Evolutionary conservation across 2,888 invertebrate species (phyloP).

Genomic region (Graphium colonna): DNA sequence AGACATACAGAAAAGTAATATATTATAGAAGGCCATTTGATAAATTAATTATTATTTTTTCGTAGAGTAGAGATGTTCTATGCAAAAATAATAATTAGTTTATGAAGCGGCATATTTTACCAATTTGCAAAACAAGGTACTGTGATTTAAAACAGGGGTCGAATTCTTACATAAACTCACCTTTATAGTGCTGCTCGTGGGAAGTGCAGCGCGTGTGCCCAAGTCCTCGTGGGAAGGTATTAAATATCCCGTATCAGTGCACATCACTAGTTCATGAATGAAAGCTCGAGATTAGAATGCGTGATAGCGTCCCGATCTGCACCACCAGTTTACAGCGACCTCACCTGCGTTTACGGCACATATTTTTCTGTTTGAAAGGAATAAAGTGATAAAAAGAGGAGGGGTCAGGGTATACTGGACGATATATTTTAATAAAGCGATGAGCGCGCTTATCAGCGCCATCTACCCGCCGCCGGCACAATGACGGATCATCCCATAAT

Average conservation of each 20-base stretch:
- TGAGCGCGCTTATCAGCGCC: slow-evolving; percentile 68
- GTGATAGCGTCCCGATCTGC: slow-evolving; percentile 50
- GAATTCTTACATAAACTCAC: slow-evolving; percentile 1
- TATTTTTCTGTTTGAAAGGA: neutral
- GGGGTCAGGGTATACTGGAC: slow-evolving; percentile 46
- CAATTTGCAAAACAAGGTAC: too few relatives aligned
- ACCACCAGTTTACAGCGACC: slow-evolving; percentile 43
- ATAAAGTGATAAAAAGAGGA: slow-evolving; percentile 27
- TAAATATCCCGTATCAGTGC: slow-evolving; percentile 65
- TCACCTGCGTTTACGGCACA: slow-evolving; percentile 32
- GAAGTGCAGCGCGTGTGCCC: slow-evolving; percentile 58
- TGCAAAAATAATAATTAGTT: too few relatives aligned
- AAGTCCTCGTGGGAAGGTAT: slow-evolving; percentile 74
- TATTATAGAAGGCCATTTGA: too few relatives aligned
- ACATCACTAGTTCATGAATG: slow-evolving; percentile 55
- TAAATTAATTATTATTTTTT: too few relatives aligned
- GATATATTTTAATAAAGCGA: slow-evolving; percentile 68
- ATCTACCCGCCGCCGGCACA: slow-evolving; percentile 65
- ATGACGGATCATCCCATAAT: slow-evolving; percentile 77
- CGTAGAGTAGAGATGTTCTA: too few relatives aligned
- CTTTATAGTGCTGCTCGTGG: slow-evolving; percentile 37
- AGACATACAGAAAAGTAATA: too few relatives aligned
- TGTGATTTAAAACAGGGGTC: neutral
- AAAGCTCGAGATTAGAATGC: slow-evolving; percentile 55
- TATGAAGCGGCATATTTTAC: too few relatives aligned